phyloP scores from a whole-genome alignment of 2,113 vertebrate species.

The Onychorhynchus coronatus region DNA sequence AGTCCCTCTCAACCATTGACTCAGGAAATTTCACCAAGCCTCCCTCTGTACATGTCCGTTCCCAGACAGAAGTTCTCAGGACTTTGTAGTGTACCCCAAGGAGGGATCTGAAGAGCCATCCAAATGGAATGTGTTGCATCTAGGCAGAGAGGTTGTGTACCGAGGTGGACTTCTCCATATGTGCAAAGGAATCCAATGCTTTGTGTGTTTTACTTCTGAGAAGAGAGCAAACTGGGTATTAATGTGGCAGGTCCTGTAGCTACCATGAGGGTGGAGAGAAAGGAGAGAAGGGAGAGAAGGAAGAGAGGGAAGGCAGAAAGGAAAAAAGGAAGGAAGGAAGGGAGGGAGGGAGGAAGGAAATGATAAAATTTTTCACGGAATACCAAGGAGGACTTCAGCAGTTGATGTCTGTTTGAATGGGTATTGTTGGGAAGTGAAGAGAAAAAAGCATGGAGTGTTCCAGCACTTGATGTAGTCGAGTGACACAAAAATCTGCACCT shows the following conservation, averaged over 20 bases:
- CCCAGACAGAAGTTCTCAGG: not conserved
- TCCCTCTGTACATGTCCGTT: rapidly evolving
- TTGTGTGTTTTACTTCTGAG: not conserved
- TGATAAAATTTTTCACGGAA: not conserved
- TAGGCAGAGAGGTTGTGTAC: not conserved
- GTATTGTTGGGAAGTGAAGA: not conserved
- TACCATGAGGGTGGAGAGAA: not conserved
- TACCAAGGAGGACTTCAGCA: not conserved
- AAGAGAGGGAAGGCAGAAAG: not conserved
- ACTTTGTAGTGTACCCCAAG: not conserved
- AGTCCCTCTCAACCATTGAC: not conserved
- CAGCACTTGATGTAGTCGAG: not conserved
- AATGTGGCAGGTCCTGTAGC: not conserved
- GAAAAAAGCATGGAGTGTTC: not conserved
- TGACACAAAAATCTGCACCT: not conserved
- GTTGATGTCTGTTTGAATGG: not conserved
- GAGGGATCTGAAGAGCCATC: not conserved
- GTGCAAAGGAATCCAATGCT: not conserved
- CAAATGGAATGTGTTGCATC: not conserved
- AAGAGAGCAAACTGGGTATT: not conserved
- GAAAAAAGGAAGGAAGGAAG: not conserved
- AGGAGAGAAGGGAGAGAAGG: too few relatives aligned
- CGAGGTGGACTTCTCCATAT: not conserved
- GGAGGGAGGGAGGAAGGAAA: not conserved
- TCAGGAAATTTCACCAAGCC: not conserved